Base-by-base conservation (phyloP, 2,888 invertebrate species). In the Clusia tigrina region DNA sequence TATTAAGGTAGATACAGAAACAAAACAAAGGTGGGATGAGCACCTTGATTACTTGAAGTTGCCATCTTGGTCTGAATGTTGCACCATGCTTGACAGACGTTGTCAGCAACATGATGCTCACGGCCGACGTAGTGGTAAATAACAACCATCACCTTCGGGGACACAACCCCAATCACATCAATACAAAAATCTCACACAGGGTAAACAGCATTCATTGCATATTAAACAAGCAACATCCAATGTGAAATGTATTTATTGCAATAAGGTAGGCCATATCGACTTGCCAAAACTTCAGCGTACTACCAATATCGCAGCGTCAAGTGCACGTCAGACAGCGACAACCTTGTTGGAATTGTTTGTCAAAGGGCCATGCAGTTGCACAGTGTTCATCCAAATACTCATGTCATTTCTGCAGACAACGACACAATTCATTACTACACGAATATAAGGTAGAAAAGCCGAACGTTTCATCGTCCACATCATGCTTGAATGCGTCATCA, bases 21-120 rank as follows among this genome's bases (percentile, higher is more conserved):
- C 52, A 20, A 20, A 24, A 22, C 23, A n/a, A 18, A 23, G 22
- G n/a, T 52, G 52, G 52, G 52, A 52, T 12, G 52, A 52, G n/a
- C 52, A 52, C 12, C 5, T 52, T 5, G 52, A 52, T 20, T 52
- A 12, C n/a, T 22, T 10, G 9, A 22, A 12, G n/a, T 22, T 52
- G 12, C 52, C 52, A 5, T 12, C 52, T 20, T 20, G 52, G 52
- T 5, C 10, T n/a, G 22, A 52, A 5, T 52, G 52, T 52, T 24
- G 24, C 10, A 12, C 24, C 10, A 20, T 52, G 17, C 52, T 52
- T 24, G 24, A 52, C n/a, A 52, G 24, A 20, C 52, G 52, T 20
- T 52, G 22, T n/a, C 52, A 52, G 22, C 52, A 52, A 23, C 24
- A 20, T 3, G 42, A 42, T n/a, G 42, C 42, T 9, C 42, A 15